These are phyloP conservation scores for Seira ritae DNA, from an alignment of 2,888 invertebrate species.

Conservation along the genomic window DNA sequence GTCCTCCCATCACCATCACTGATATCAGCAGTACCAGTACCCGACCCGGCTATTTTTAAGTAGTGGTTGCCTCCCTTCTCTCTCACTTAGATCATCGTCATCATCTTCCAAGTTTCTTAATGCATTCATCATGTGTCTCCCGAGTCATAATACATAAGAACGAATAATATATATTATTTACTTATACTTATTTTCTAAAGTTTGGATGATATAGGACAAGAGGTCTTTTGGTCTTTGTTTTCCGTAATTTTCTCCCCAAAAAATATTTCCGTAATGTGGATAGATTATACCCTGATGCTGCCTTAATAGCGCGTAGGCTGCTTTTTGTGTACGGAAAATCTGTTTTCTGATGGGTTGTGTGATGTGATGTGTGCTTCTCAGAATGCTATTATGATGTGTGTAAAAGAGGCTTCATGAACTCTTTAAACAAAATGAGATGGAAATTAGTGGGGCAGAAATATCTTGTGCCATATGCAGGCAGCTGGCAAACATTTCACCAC, in stretches of 20 bases:
- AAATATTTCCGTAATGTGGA: slow-evolving; percentile 2
- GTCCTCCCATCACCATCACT: too few relatives aligned
- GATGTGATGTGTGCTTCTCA: not conserved
- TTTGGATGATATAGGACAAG: too few relatives aligned
- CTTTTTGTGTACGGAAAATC: not conserved
- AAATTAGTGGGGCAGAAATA: slow-evolving; percentile 8
- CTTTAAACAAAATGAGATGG: slow-evolving; percentile 8
- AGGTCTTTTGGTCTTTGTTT: not conserved
- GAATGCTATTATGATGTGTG: slow-evolving; percentile 6
- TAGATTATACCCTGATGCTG: slow-evolving; percentile 4
- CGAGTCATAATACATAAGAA: slow-evolving; percentile 1
- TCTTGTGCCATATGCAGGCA: slow-evolving; percentile 24
- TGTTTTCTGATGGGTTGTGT: slow-evolving; percentile 1
- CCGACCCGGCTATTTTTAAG: slow-evolving; percentile 7
- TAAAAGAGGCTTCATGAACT: not conserved
- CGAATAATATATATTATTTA: not conserved
- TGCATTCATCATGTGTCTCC: slow-evolving; percentile 51
- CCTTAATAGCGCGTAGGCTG: not conserved
- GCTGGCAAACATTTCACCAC: slow-evolving; percentile 23
- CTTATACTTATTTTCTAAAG: too few relatives aligned
- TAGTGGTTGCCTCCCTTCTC: not conserved
- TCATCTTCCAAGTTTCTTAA: slow-evolving; percentile 35
- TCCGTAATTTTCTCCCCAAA: not conserved
- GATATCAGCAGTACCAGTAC: not conserved
- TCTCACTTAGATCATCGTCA: slow-evolving; percentile 35